phyloP scores from a whole-genome alignment of 2,888 invertebrate genomes.

The Itoplectis maculator region DNA sequence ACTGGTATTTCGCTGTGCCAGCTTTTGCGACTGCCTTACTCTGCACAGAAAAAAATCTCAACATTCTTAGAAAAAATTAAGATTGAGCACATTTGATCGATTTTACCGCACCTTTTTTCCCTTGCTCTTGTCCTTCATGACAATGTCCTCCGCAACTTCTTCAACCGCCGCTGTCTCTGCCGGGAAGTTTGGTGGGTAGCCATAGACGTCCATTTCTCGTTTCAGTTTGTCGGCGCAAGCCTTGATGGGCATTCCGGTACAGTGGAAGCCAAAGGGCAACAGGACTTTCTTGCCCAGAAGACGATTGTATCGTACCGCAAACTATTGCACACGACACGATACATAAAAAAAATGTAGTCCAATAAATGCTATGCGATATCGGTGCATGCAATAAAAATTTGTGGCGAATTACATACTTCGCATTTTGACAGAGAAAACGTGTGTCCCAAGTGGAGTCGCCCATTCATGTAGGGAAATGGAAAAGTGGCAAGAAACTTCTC shows the following conservation, averaged over 20 bases:
- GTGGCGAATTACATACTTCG: conserved; percentile 89
- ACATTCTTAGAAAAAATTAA: background rate
- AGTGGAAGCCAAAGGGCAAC: conserved; percentile 99
- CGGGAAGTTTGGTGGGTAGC: conserved; percentile 97
- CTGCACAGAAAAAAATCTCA: conserved; percentile 85
- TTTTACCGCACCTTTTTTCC: conserved; percentile 91
- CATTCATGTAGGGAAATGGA: conserved; percentile 99
- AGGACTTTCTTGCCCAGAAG: conserved; percentile 95
- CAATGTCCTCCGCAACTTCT: conserved; percentile 86
- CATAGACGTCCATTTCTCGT: conserved; percentile 95
- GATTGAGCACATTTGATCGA: background rate
- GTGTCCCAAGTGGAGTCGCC: conserved; percentile 98
- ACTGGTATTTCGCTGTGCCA: conserved; percentile 96
- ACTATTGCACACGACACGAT: conserved; percentile 86
- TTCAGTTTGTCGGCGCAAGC: conserved; percentile 99
- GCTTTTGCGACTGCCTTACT: conserved; percentile 98
- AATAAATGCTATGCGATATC: background rate
- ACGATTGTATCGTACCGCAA: conserved; percentile 96
- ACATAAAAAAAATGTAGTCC: conserved; percentile 14
- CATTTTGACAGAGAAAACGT: conserved; percentile 98
- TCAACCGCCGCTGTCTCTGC: conserved; percentile 83
- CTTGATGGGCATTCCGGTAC: conserved; percentile 99
- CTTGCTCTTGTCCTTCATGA: conserved; percentile 94
- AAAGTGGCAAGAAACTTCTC: conserved; percentile 98
- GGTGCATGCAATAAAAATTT: no score